Percentiles rank a stretch among this genome's conserved stretches.
Conservation (phyloP, 1,140 invertebrate species). For the Drosophila mayri region DNA sequence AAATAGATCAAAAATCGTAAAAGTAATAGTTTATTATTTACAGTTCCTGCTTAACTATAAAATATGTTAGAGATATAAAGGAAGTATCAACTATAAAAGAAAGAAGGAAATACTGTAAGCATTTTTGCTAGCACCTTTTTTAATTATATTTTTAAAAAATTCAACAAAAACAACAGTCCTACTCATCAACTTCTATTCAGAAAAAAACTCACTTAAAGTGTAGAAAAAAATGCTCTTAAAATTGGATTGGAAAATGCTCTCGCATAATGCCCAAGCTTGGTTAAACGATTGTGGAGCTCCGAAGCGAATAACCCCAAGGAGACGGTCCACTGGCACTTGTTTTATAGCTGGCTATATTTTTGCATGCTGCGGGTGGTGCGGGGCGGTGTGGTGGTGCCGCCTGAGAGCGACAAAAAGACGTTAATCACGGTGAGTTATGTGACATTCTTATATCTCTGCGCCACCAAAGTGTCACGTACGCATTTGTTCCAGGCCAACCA, state of each 20-base stretch:
- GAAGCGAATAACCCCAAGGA: conserved; percentile 20
- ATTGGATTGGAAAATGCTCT: conserved; percentile 18
- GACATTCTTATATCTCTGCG: conserved; percentile 81
- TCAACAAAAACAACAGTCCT: background rate
- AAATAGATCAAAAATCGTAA: background rate
- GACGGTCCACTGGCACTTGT: conserved; percentile 59
- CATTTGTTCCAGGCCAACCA: conserved; percentile 72
- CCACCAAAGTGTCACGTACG: conserved; percentile 83
- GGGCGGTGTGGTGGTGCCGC: background rate
- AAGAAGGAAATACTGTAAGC: too few species aligned
- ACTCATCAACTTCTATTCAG: background rate
- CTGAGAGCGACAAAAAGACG: conserved; percentile 70
- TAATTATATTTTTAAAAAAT: too few species aligned
- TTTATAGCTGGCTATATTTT: conserved; percentile 76
- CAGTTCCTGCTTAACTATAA: too few species aligned
- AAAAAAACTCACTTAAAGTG: conserved; percentile 7
- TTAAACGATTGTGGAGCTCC: conserved; percentile 26
- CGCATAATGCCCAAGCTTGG: conserved; percentile 27
- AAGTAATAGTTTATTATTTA: background rate
- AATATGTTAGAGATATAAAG: background rate
- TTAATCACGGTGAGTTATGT: conserved; percentile 83
- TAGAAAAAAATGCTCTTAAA: background rate
- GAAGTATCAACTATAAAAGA: background rate
- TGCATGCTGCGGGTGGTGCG: conserved; percentile 39
- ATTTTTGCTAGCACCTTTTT: too few species aligned